Evolutionary conservation across 1,140 invertebrate species (phyloP), one percentile per base, ranked within the genome.

Genomic region (Orius insidiosus): DNA sequence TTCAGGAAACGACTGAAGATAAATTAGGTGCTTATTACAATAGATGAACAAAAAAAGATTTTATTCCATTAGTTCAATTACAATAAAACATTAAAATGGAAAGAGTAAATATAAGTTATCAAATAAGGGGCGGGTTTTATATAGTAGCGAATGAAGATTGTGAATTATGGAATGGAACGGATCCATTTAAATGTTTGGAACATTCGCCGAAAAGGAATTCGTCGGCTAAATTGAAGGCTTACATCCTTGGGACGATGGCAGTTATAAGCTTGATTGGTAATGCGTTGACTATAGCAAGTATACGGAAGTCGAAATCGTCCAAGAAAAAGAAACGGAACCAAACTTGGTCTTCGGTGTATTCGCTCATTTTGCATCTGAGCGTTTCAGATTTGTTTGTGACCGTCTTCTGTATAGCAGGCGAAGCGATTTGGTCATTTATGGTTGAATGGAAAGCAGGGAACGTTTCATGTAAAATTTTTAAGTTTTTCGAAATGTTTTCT

Each of bases 401-500:
- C 0, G 63, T 84, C 32, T 85, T 85, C 60, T 86, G 82, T 30
- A 72, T 86, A 41, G 70, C 72, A 1, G 79, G 78, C 0, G 83
- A 89, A 54, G 76, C 79, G 0, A 66, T 76, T 1, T 89, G 85
- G 85, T 75, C 66, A 11, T 78, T 79, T 39, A 79, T 80, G 0
- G 80, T 87, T 0, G 73, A 78, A 36, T 89, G 84, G 83, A 61
- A 75, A 31, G 82, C 76, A 3, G 83, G 82, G 3, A 52, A 85
- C 54, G 57, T 72, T 1, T 69, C 72, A 18, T 89, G 85, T 60
- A 87, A 87, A 62, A 47, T 80, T 10, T 76, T 87, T 52, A 88
- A 87, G 60, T 85, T 79, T 54, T 59, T 79, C 10, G 82, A 87
- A 61, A 77, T 85, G 72, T 82, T 83, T 55, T 75, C 77, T 41